Percentiles rank a stretch among this genome's conserved stretches.
Conservation (phyloP, 1,140 invertebrate genomes). For the Aphelenchoides avenae region DNA sequence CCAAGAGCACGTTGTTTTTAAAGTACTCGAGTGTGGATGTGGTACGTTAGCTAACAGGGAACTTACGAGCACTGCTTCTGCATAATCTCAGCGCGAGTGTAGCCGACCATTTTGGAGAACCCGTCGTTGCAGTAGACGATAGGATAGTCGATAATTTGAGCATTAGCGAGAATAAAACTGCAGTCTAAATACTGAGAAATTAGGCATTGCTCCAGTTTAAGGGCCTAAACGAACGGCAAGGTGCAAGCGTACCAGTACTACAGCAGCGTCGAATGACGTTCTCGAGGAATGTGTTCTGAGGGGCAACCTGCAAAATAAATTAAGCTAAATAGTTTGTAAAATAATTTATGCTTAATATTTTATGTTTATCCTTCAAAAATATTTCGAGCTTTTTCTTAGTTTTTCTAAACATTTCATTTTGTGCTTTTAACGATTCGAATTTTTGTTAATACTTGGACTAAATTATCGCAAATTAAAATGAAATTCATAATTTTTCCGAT, state of each 20-base stretch:
- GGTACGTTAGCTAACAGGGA: neutral
- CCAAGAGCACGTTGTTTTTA: too few relatives aligned
- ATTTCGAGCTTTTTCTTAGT: too few relatives aligned
- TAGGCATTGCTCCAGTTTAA: neutral
- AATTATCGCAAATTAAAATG: too few relatives aligned
- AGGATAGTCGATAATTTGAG: slow-evolving; percentile 98
- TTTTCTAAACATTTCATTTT: too few relatives aligned
- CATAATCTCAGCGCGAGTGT: slow-evolving; percentile 93
- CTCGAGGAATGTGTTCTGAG: slow-evolving; percentile 98
- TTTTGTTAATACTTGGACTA: too few relatives aligned
- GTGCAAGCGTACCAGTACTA: slow-evolving; percentile 75
- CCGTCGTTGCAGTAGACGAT: slow-evolving; percentile 98
- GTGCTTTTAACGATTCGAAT: too few relatives aligned
- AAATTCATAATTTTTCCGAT: too few relatives aligned
- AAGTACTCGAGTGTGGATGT: neutral
- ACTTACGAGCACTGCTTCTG: slow-evolving; percentile 80
- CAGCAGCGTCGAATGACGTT: slow-evolving; percentile 95
- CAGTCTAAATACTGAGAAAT: slow-evolving; percentile 69
- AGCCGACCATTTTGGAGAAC: slow-evolving; percentile 98
- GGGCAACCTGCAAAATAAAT: too few relatives aligned
- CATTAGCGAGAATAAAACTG: slow-evolving; percentile 97
- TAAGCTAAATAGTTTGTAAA: too few relatives aligned
- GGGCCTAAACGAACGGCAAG: too few relatives aligned
- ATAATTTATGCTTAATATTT: too few relatives aligned
- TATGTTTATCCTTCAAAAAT: too few relatives aligned